Conservation (phyloP, 2,113 vertebrate genomes). For the Scartelaos histophorus region DNA sequence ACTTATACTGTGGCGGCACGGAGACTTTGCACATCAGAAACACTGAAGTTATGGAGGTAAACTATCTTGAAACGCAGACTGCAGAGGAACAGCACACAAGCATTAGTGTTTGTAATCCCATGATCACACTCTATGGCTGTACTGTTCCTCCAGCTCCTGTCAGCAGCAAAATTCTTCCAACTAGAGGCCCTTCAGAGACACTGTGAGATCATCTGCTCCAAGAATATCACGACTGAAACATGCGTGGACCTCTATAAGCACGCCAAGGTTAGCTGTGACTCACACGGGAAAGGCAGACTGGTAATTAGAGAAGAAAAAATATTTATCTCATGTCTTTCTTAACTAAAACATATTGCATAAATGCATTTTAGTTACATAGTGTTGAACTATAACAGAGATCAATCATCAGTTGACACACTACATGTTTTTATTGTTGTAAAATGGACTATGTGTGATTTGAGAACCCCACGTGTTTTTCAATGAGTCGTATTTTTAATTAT, state of each 20-base stretch:
- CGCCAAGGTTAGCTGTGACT: constrained; percentile 67
- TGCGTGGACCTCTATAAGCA: constrained; percentile 81
- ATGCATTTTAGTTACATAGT: too few relatives aligned
- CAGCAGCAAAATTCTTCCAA: constrained; percentile 81
- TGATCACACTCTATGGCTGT: constrained; percentile 29
- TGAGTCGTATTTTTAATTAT: too few relatives aligned
- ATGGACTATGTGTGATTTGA: too few relatives aligned
- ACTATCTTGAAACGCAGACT: constrained; percentile 8
- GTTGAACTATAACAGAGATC: too few relatives aligned
- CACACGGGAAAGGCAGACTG: neutral
- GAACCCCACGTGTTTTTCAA: too few relatives aligned
- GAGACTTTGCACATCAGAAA: constrained; percentile 80
- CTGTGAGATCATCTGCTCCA: constrained; percentile 85
- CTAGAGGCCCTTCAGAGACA: constrained; percentile 81
- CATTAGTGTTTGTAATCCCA: constrained; percentile 26
- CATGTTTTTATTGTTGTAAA: too few relatives aligned
- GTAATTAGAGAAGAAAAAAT: neutral
- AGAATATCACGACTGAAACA: constrained; percentile 80
- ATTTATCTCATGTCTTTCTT: neutral
- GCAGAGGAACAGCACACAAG: constrained; percentile 6
- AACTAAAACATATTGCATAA: too few relatives aligned
- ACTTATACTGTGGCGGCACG: constrained; percentile 78
- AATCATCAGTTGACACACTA: too few relatives aligned
- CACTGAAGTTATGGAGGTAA: constrained; percentile 82
- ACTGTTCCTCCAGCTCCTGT: constrained; percentile 73